phyloP scores from a whole-genome alignment of 2,888 invertebrate genomes.

The Chrysolina americana region DNA sequence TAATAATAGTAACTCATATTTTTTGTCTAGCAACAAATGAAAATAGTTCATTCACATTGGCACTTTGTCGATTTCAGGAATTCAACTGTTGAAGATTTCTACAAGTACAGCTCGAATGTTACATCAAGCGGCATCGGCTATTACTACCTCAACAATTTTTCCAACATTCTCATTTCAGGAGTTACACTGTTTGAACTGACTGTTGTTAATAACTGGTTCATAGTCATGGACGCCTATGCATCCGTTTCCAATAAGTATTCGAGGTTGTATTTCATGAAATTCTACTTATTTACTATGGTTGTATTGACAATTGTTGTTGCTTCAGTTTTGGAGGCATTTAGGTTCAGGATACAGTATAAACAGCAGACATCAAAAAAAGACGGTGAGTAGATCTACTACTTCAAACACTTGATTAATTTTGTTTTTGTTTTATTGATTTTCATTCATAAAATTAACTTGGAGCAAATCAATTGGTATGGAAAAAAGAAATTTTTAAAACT shows the following conservation, averaged over 20 bases:
- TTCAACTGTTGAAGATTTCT: slow-evolving; percentile 88
- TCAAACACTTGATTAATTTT: background rate
- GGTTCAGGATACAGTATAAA: slow-evolving; percentile 91
- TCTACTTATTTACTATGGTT: slow-evolving; percentile 91
- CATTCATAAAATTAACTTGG: no score
- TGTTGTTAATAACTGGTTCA: slow-evolving; percentile 94
- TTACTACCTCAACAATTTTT: slow-evolving; percentile 89
- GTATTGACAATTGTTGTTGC: slow-evolving; percentile 93
- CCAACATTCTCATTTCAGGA: slow-evolving; percentile 79
- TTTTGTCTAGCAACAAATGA: background rate
- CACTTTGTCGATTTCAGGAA: slow-evolving; percentile 73
- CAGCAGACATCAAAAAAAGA: slow-evolving; percentile 84
- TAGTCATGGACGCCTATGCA: slow-evolving; percentile 90
- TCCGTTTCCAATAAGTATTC: slow-evolving; percentile 79
- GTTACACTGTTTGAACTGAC: slow-evolving; percentile 92
- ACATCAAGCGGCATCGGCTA: slow-evolving; percentile 82
- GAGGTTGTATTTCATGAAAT: slow-evolving; percentile 88
- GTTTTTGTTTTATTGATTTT: no score
- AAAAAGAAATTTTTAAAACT: no score
- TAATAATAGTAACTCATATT: no score
- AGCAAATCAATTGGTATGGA: no score
- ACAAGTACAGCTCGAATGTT: slow-evolving; percentile 79
- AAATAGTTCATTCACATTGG: background rate
- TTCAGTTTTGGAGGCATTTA: slow-evolving; percentile 89
- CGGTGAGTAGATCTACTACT: slow-evolving; percentile 69